Base-by-base conservation (phyloP, 2,797 vertebrate genomes). In the Tenualosa ilisha region DNA sequence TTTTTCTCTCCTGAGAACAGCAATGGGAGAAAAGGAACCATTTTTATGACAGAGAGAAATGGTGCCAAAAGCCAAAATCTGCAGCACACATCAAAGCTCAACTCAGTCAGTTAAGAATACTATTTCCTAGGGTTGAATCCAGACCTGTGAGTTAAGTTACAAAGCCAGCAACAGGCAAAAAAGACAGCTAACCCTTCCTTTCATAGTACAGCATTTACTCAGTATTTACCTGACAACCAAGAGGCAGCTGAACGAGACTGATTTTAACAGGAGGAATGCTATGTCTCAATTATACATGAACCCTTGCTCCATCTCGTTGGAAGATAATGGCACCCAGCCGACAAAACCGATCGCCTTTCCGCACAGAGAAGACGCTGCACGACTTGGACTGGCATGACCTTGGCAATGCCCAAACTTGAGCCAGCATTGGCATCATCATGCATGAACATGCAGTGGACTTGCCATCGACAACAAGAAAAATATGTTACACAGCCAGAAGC, bases 211-310 rank as follows among this genome's bases (percentile, higher is more conserved):
- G 46, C 46, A 49, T 31, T 31, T 31, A 31, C 46, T 4, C 3
- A 49, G 50, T 9, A 51, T 51, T 9, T 51, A 51, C 50, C 50
- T 51, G 31, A 54, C 65, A 3, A 63, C 51, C 81, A 59, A 68
- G 50, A 84, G 86, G 84, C 43, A 85, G 88, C 37, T 79, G 72
- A 43, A 43, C 20, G 5, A 37, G 7, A 79, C 40, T 79, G 20
- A 43, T 46, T 79, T 20, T 1, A 79, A 79, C 72, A 79, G 88
- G 90, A 89, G 90, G 85, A 89, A 91, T 91, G 91, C 90, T 88
- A 92, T 53, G 83, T 94, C 93, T 94, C 93, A 94, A 87, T 91
- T 85, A 87, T 89, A 90, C 88, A 89, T 87, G 87, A 83, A 88
- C 86, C 85, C 86, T 79, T 79, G 87, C 75, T 86, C 68, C 68